phyloP scores from a whole-genome alignment of 2,797 vertebrate genomes.

The Apogon talboti region DNA sequence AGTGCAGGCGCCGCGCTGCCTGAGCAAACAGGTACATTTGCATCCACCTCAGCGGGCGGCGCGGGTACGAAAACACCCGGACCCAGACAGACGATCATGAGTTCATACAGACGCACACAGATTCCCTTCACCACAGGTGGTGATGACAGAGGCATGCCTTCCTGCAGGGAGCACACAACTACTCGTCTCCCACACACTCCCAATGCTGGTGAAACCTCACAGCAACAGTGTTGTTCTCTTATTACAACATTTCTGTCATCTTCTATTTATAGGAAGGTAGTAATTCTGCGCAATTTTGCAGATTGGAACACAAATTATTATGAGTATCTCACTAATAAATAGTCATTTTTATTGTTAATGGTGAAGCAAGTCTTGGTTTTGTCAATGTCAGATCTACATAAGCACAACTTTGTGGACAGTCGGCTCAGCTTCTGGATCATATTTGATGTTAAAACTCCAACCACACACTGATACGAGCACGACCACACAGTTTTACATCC shows the following conservation, averaged over 20 bases:
- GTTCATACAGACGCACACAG: slow-evolving; percentile 40
- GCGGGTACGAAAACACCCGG: slow-evolving; percentile 27
- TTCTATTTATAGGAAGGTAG: slow-evolving; percentile 2
- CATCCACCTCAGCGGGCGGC: slow-evolving; percentile 38
- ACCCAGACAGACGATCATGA: slow-evolving; percentile 47
- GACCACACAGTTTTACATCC: no score
- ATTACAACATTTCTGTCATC: neutral
- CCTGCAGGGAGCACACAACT: slow-evolving; percentile 48
- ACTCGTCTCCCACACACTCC: slow-evolving; percentile 38
- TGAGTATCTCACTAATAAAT: no score
- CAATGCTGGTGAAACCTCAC: slow-evolving; percentile 29
- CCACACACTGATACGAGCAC: no score
- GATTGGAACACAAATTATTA: no score
- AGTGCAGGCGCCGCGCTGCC: neutral
- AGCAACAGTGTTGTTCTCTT: slow-evolving; percentile 9
- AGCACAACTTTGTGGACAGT: no score
- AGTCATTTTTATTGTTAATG: no score
- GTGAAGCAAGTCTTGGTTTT: no score
- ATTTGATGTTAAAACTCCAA: no score
- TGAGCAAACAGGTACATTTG: slow-evolving; percentile 36
- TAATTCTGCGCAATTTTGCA: neutral
- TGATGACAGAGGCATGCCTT: slow-evolving; percentile 53
- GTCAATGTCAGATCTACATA: no score
- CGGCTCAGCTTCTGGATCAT: no score
- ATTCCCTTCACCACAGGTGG: slow-evolving; percentile 65